A percentile compares a stretch with the other conserved stretches of the same genome.
phyloP scores from a whole-genome alignment of 2,797 vertebrate species.

The Diceros bicornis region DNA sequence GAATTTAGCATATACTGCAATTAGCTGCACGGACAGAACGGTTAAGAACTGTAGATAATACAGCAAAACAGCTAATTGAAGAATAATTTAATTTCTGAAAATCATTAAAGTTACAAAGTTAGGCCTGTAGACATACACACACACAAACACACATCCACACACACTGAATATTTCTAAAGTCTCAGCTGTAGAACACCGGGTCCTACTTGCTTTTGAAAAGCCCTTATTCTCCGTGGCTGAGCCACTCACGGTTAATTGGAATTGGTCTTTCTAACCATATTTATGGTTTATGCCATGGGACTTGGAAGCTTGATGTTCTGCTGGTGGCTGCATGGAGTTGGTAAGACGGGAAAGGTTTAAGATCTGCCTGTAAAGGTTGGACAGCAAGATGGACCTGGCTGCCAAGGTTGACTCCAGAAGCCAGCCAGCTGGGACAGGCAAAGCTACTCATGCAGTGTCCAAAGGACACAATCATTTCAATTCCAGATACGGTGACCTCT shows the following conservation, averaged over 20 bases:
- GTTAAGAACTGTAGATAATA: slow-evolving; percentile 6
- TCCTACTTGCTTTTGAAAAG: slow-evolving; percentile 45
- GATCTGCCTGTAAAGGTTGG: not conserved
- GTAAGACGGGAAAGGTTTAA: not conserved
- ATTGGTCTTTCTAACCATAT: not conserved
- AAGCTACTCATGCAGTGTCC: not conserved
- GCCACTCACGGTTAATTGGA: not conserved
- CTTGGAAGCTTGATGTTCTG: not conserved
- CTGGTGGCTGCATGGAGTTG: not conserved
- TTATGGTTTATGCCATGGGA: not conserved
- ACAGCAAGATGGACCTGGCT: not conserved
- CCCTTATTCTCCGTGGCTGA: not conserved
- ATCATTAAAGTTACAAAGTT: not conserved
- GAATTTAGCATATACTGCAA: not conserved
- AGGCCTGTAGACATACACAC: not conserved
- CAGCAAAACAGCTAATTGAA: not conserved
- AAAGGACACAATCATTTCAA: not conserved
- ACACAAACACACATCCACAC: not conserved
- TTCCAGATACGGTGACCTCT: not conserved
- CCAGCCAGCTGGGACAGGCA: not conserved
- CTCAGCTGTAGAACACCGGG: not conserved
- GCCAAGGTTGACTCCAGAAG: not conserved
- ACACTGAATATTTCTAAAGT: not conserved
- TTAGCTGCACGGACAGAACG: not conserved
- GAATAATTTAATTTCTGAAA: slow-evolving; percentile 61